A percentile compares a stretch with the other conserved stretches of the same genome.
Evolutionary conservation across 2,113 vertebrate species (phyloP).

Genomic region (Microcebus jonahi): DNA sequence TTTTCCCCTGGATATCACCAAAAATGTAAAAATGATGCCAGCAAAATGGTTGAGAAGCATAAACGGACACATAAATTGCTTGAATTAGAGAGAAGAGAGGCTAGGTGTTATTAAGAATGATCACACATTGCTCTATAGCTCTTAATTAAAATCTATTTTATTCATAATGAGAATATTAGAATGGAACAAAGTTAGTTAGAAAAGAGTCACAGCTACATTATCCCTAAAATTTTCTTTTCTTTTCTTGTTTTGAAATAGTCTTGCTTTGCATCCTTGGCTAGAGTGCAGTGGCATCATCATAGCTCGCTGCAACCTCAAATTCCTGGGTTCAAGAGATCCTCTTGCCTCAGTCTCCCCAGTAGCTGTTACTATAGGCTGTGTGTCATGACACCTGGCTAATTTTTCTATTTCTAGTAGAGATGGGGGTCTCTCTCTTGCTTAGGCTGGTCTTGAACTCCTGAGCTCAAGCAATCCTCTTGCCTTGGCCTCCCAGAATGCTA

Average conservation of each 20-base stretch:
- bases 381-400: no score
- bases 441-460: no score
- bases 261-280: no score
- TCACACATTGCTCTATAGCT: not conserved
- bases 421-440: no score
- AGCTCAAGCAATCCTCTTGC: no score
- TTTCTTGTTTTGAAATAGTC: not conserved
- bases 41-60: not conserved
- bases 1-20: not conserved
- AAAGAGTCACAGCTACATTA: not conserved
- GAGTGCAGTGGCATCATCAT: no score
- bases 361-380: no score
- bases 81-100: not conserved
- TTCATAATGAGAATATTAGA: not conserved
- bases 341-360: no score
- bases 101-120: not conserved
- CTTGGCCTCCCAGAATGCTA: no score
- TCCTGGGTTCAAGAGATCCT: no score
- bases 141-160: not conserved
- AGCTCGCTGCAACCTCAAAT: no score
- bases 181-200: not conserved
- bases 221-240: not conserved
- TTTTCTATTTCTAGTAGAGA: no score
- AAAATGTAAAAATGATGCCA: not conserved
- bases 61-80: not conserved